Evolutionary conservation across 2,888 invertebrate genomes (phyloP).

Genomic region (Philopedon plagiatum): DNA sequence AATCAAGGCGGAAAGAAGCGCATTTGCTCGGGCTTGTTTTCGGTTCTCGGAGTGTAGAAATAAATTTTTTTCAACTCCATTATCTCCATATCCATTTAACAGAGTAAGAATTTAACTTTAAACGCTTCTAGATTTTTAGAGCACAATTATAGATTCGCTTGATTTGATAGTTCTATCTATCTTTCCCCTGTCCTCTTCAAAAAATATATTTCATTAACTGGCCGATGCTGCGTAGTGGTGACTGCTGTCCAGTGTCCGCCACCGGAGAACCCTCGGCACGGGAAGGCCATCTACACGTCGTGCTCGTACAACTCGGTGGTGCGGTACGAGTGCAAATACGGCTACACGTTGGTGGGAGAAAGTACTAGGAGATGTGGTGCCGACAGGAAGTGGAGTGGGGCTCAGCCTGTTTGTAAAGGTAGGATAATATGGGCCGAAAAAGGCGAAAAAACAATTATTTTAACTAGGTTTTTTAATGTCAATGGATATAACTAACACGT

Average conservation of each 20-base stretch:
- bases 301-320: slow-evolving; percentile 96
- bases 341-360: slow-evolving; percentile 92
- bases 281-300: slow-evolving; percentile 93
- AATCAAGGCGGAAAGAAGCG: no score
- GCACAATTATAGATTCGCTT: slow-evolving; percentile 10
- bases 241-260: slow-evolving; percentile 95
- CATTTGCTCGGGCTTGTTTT: no score
- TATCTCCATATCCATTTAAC: not conserved
- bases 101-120: not conserved
- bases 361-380: slow-evolving; percentile 93
- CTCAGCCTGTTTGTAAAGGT: slow-evolving; percentile 95
- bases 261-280: slow-evolving; percentile 93
- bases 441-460: no score
- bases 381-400: slow-evolving; percentile 95
- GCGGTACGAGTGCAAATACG: slow-evolving; percentile 95
- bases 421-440: slow-evolving; percentile 46
- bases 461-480: no score
- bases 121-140: slow-evolving; percentile 16
- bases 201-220: slow-evolving; percentile 50
- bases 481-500: no score
- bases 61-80: not conserved
- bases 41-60: no score
- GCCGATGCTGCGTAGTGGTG: slow-evolving; percentile 73
- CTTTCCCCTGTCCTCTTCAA: slow-evolving; percentile 30
- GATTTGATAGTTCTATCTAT: not conserved